phyloP scores from a whole-genome alignment of 2,888 invertebrate genomes.

The Perithous albicinctus region DNA sequence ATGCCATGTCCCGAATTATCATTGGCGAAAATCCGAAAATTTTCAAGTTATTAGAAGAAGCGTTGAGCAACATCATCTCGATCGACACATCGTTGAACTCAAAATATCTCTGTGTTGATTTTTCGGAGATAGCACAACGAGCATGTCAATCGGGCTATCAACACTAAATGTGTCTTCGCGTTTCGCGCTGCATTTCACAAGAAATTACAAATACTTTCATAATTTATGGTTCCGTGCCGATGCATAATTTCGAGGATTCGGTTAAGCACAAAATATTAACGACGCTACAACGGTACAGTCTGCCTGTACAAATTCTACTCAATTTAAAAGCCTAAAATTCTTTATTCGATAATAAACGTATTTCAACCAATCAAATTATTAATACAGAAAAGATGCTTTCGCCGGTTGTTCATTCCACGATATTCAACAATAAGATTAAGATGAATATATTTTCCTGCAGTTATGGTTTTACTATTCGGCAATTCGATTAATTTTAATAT shows the following conservation, averaged over 20 bases:
- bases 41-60: conserved; percentile 1
- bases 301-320: not conserved
- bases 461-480: too few species aligned
- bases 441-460: too few species aligned
- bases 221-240: conserved; percentile 24
- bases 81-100: conserved; percentile 46
- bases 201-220: conserved; percentile 45
- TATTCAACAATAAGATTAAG: too few species aligned
- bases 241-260: conserved; percentile 49
- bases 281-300: conserved; percentile 14
- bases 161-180: conserved; percentile 44
- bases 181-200: conserved; percentile 42
- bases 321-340: not conserved
- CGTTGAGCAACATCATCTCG: conserved; percentile 11
- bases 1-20: not conserved
- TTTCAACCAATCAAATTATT: not conserved
- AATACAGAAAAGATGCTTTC: too few species aligned
- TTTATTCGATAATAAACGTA: not conserved
- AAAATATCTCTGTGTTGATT: conserved; percentile 42
- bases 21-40: not conserved
- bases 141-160: conserved; percentile 14
- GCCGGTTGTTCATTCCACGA: too few species aligned
- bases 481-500: not conserved
- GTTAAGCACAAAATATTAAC: not conserved
- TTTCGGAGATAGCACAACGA: conserved; percentile 40